Percentiles rank a stretch among this genome's conserved stretches.
Conservation (phyloP, 2,888 invertebrate genomes). For the Celastrina argiolus region DNA sequence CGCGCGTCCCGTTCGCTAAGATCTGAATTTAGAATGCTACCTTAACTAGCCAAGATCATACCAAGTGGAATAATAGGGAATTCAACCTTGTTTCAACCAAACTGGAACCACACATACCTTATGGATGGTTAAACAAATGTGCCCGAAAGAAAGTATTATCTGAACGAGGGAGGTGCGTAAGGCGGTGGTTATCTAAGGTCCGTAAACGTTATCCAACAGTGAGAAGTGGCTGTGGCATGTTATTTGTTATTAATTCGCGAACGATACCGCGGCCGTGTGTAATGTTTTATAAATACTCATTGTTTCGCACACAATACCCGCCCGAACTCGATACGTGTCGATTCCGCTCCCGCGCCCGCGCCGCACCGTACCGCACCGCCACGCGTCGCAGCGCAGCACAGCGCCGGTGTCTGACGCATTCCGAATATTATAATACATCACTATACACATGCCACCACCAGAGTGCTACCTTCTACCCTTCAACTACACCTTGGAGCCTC, state of each 20-base stretch:
- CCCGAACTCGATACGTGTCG: conserved; percentile 63
- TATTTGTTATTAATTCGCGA: conserved; percentile 78
- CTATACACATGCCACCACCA: not conserved
- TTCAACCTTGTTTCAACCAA: no score
- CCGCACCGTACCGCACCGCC: no score
- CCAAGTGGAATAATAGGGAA: no score
- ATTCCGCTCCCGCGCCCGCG: conserved; percentile 48
- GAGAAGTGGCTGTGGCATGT: conserved; percentile 62
- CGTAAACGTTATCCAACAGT: conserved; percentile 53
- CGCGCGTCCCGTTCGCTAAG: no score
- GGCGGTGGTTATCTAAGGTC: conserved; percentile 7
- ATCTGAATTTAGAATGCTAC: no score
- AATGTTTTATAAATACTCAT: conserved; percentile 78
- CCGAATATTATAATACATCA: not conserved
- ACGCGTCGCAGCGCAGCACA: no score
- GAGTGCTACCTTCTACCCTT: no score
- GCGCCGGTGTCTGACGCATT: conserved; percentile 32
- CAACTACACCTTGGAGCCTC: no score
- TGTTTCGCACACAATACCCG: conserved; percentile 73
- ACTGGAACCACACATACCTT: no score
- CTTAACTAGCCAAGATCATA: no score
- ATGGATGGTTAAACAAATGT: no score
- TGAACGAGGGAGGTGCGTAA: not conserved
- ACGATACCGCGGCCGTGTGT: conserved; percentile 72
- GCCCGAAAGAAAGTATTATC: no score